Evolutionary conservation across 2,797 vertebrate genomes (phyloP).

Genomic region (Salmo trutta): DNA sequence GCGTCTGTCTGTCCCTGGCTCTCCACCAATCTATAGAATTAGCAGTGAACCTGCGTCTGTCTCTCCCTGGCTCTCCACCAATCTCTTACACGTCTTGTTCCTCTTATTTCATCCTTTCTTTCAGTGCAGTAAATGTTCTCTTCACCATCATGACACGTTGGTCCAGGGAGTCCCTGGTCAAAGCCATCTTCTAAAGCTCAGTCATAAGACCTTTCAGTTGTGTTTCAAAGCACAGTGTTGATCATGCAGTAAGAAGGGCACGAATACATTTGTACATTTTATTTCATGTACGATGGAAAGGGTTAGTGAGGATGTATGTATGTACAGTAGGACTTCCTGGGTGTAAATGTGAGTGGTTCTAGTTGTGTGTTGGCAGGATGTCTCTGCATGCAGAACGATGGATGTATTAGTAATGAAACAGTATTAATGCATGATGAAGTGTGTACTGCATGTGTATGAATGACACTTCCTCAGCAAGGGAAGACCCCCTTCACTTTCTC

Average conservation of each 20-base stretch:
- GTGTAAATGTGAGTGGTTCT: neutral
- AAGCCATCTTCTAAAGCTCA: neutral
- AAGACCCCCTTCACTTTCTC: neutral
- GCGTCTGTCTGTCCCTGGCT: neutral
- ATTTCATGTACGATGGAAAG: neutral
- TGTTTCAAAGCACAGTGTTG: slow-evolving; percentile 1
- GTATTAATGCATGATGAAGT: neutral
- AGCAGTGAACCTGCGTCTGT: neutral
- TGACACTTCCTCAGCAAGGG: neutral
- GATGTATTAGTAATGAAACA: neutral
- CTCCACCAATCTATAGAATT: neutral
- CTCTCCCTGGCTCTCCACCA: neutral
- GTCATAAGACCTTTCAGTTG: neutral
- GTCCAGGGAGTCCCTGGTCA: neutral
- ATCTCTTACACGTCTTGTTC: neutral
- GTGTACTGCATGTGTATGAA: neutral
- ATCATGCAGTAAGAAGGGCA: neutral
- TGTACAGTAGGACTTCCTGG: neutral
- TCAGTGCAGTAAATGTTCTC: neutral
- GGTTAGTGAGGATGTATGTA: neutral
- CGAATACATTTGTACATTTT: neutral
- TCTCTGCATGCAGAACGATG: neutral
- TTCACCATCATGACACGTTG: neutral
- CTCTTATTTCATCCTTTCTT: neutral
- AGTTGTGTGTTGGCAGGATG: neutral